Evolutionary conservation across 2,797 vertebrate species (phyloP).

Genomic region (Cygnus olor): DNA sequence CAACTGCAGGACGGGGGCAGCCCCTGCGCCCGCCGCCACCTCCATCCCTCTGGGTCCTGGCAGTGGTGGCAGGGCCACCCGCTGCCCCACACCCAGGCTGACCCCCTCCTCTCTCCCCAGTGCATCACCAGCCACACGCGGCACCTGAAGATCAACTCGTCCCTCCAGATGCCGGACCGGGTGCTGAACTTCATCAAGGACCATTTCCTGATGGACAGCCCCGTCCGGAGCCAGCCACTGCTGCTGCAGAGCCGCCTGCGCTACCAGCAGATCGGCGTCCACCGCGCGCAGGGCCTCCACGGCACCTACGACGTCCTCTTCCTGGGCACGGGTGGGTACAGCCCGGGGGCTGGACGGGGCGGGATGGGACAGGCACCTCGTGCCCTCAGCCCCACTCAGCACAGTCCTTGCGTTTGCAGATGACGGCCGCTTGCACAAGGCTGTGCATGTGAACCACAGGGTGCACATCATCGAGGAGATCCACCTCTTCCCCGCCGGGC

Average conservation of each 20-base stretch:
- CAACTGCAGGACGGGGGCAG: accelerated
- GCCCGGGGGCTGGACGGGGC: accelerated
- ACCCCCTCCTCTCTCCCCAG: slow-evolving; percentile 70
- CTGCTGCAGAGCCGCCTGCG: slow-evolving; percentile 87
- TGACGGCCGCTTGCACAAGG: slow-evolving; percentile 92
- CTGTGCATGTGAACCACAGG: slow-evolving; percentile 81
- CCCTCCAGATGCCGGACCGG: slow-evolving; percentile 94
- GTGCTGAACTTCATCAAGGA: slow-evolving; percentile 98
- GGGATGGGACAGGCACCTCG: accelerated
- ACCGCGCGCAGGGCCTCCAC: slow-evolving; percentile 78
- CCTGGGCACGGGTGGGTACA: slow-evolving; percentile 88
- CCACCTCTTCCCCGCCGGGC: slow-evolving; percentile 81
- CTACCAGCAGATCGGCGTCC: slow-evolving; percentile 90
- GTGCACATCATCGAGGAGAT: slow-evolving; percentile 94
- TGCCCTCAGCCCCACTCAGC: accelerated
- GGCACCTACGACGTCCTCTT: slow-evolving; percentile 88
- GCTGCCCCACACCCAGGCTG: accelerated
- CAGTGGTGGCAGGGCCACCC: accelerated
- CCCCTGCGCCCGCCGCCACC: neutral
- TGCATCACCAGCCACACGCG: slow-evolving; percentile 89
- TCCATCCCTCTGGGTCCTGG: neutral
- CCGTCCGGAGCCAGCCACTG: slow-evolving; percentile 88
- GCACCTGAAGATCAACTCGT: slow-evolving; percentile 87
- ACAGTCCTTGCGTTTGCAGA: slow-evolving; percentile 76
- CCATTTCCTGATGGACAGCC: slow-evolving; percentile 95